Evolutionary conservation across 2,797 vertebrate species (phyloP), one percentile per base, ranked within the genome.

Genomic region (Glossophaga mutica): DNA sequence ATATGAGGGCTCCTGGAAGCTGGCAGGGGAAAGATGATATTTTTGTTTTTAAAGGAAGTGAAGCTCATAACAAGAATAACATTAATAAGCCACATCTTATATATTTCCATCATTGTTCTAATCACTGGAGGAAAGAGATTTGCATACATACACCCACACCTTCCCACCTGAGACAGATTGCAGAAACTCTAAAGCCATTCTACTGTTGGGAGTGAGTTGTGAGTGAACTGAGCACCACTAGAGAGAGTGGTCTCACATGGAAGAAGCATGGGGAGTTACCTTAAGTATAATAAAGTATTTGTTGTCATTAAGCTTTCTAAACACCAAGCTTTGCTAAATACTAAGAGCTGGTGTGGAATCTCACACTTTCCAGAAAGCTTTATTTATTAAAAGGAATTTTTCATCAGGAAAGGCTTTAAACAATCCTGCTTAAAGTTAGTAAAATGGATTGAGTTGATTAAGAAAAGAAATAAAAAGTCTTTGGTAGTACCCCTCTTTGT

Each of bases 371-470:
- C 46, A 34, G 18, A 78, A 26, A 50, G 42, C 37, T 94, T 68
- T 93, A 81, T 52, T 81, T 85, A 97, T 77, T 93, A 90, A 94
- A 67, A 16, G 39, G 68, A 96, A 87, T 67, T 76, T 88, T 91
- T 86, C 79, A 94, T 68, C 82, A 92, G 16, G 26, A 91, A 44
- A 86, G 42, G 7, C 96, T 96, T 95, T 85, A 87, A 87, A 52
- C 44, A 83, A 76, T 55, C 37, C 48, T 91, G 34, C 18, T 59
- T 89, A 73, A 93, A 90, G 19, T 48, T 79, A 57, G 50, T 50
- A 55, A 77, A 83, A 93, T 87, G 34, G 50, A 94, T 89, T 48
- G 73, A 73, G 15, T 52, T 94, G 44, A 93, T 55, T 91, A 90
- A 85, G 46, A 65, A 91, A 87, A 62, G 21, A 42, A 83, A 90